Evolutionary conservation across 2,113 vertebrate genomes (phyloP).

Genomic region (Amblyornis subalaris): DNA sequence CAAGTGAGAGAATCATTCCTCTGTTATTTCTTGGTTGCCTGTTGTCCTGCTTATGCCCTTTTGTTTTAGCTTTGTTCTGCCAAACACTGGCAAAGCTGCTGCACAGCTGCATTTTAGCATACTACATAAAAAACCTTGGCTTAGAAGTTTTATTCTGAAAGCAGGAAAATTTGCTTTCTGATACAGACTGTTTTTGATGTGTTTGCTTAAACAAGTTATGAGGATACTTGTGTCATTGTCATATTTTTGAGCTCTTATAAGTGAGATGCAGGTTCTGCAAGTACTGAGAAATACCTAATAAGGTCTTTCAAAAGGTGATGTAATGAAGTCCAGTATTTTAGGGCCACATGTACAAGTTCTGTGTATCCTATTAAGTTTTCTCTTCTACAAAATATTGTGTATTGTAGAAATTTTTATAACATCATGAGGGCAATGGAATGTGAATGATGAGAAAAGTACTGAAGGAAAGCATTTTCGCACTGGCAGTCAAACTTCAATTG

Average conservation of each 20-base stretch:
- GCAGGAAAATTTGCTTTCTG: neutral
- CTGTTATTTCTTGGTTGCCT: neutral
- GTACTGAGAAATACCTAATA: neutral
- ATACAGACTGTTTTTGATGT: neutral
- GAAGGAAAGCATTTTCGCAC: neutral
- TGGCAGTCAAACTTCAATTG: neutral
- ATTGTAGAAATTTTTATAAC: neutral
- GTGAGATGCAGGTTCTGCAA: neutral
- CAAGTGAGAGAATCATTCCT: neutral
- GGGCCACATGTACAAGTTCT: neutral
- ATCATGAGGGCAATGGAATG: neutral
- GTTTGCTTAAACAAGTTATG: neutral
- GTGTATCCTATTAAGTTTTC: neutral
- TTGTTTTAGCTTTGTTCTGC: neutral
- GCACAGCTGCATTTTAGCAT: neutral
- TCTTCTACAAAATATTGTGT: neutral
- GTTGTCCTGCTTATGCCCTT: neutral
- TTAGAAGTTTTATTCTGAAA: neutral
- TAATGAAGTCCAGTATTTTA: neutral
- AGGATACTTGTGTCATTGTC: neutral
- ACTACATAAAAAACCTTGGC: neutral
- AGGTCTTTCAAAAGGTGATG: neutral
- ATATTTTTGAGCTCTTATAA: neutral
- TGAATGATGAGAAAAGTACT: neutral
- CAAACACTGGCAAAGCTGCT: neutral